Percentiles rank a stretch among this genome's conserved stretches.
Evolutionary conservation across 2,888 invertebrate genomes (phyloP).

Genomic region (Polydesmus complanatus): DNA sequence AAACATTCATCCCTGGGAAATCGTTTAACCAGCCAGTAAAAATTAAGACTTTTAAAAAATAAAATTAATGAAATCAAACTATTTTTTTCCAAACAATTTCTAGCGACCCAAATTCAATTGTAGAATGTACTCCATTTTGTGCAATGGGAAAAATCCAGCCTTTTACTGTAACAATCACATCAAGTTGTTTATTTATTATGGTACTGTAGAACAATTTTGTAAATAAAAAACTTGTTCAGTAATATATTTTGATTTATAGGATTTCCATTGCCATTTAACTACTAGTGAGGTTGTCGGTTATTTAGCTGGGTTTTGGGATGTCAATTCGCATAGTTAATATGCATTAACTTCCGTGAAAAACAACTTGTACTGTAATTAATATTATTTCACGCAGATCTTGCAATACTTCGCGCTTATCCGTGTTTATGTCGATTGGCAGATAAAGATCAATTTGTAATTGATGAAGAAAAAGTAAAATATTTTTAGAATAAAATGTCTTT

Average conservation of each 20-base stretch:
- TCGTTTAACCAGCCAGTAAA: constrained; percentile 59
- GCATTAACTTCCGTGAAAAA: background rate
- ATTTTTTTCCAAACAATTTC: constrained; percentile 21
- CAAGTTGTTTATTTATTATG: constrained; percentile 63
- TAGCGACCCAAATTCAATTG: constrained; percentile 78
- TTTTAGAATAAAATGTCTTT: constrained; percentile 22
- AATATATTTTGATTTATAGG: constrained; percentile 29
- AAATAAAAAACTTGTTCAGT: background rate
- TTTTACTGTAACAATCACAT: constrained; percentile 70
- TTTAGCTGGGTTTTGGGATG: constrained; percentile 87
- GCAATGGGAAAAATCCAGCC: constrained; percentile 82
- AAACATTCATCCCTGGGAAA: constrained; percentile 61
- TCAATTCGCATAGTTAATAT: constrained; percentile 75
- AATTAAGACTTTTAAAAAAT: background rate
- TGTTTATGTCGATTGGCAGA: constrained; percentile 65
- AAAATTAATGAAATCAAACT: background rate
- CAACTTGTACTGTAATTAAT: background rate
- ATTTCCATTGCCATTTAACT: constrained; percentile 88
- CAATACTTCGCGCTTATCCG: constrained; percentile 77
- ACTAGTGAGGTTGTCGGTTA: constrained; percentile 92
- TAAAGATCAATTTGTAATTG: constrained; percentile 46
- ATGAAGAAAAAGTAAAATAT: constrained; percentile 30
- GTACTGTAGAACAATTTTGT: constrained; percentile 34
- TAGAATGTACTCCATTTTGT: constrained; percentile 77
- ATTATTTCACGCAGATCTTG: constrained; percentile 46